Base-by-base conservation (phyloP, 2,797 vertebrate genomes). In the Enteromius thamalakanensis region DNA sequence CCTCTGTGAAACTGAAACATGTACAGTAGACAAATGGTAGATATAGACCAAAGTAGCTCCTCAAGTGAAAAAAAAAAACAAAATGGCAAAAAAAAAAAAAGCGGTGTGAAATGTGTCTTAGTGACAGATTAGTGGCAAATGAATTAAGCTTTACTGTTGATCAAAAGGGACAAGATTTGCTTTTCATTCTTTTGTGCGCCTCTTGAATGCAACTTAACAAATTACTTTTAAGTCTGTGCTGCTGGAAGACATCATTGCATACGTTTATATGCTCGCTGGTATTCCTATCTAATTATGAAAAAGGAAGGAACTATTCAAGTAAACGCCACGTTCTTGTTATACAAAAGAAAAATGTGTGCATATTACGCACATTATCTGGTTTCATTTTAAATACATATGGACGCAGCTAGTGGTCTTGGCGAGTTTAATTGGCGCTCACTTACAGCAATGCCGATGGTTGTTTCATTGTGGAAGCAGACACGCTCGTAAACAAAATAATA, bases 31-130 rank as follows among this genome's bases (percentile, higher is more conserved):
- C 89, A 88, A 90, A 89, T 87, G 89, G 90, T 93, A 93, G 92
- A 94, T 90, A 81, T 90, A 94, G 91, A 92, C 94, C 94, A 95
- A 95, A 94, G 92, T 94, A 94, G 93, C 90, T 91, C 83, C 86
- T 90, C 88, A 87, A 89, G 42, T 90, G 78, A 84, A 84, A 86
- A 88, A 90, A 81, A 86, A 87, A 90, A 82, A 77, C 10, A 47
- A 47, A 47, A 47, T 2, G 8, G 2, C 9, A 4, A 84, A 88
- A 81, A 29, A 82, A 76, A 75, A 79, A 62, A 47, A 86, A 60
- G 8, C 14, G 34, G 84, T 88, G 89, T 87, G 89, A 92, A 90
- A 72, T 89, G 86, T 91, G 90, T 87, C 84, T 84, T 92, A 87
- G 88, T 78, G 65, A 89, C 89, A 88, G 89, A 70, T 62, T 88